Conservation (phyloP, 2,113 vertebrate species). For the Euleptes europaea region DNA sequence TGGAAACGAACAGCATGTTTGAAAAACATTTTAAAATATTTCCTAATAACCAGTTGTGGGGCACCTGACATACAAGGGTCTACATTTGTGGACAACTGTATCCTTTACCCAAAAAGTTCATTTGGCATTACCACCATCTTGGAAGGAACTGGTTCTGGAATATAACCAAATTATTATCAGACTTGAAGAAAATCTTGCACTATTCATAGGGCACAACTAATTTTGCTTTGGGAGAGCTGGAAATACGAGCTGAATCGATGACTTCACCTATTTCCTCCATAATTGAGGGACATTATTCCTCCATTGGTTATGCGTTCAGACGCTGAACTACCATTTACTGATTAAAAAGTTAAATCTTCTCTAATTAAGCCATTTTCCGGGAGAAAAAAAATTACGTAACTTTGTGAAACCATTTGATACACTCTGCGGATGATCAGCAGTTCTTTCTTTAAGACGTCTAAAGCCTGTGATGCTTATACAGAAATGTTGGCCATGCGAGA, state of each 20-base stretch:
- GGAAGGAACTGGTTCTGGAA: background rate
- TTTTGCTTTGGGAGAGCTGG: background rate
- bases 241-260: background rate
- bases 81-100: too few species aligned
- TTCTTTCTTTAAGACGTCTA: constrained; percentile 4
- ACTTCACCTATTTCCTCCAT: background rate
- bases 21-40: background rate
- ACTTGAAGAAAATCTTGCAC: background rate
- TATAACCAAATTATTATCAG: background rate
- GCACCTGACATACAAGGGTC: background rate
- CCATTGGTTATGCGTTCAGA: background rate
- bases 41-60: background rate
- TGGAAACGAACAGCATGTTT: background rate
- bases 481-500: constrained; percentile 45
- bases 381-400: background rate
- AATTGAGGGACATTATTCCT: background rate
- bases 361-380: background rate
- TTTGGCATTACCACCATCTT: background rate
- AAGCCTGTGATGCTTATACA: constrained; percentile 21
- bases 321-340: background rate
- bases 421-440: background rate
- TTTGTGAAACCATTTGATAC: background rate
- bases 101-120: background rate
- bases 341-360: background rate
- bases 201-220: background rate